Evolutionary conservation across 2,113 vertebrate species (phyloP).

Genomic region (Alosa alosa): DNA sequence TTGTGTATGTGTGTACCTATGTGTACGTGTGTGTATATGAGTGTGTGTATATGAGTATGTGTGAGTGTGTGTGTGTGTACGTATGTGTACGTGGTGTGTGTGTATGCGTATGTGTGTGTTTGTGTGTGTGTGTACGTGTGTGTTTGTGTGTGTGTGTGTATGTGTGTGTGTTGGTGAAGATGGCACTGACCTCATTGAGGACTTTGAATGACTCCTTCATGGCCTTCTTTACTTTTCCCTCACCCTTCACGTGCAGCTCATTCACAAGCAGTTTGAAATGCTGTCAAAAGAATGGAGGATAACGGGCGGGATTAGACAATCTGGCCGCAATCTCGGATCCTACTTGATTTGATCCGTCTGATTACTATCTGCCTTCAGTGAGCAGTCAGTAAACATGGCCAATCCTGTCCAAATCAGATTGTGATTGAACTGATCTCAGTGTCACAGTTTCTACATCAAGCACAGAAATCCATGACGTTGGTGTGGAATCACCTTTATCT

Average conservation of each 20-base stretch:
- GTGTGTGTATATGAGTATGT: no score
- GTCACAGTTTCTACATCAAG: background rate
- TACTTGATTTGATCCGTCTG: background rate
- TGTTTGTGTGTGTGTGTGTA: background rate
- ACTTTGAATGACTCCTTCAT: slow-evolving; percentile 91
- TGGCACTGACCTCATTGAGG: slow-evolving; percentile 78
- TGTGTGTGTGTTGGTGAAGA: background rate
- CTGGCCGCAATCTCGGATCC: background rate
- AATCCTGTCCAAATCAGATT: background rate
- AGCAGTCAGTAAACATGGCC: background rate
- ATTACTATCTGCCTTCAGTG: no score
- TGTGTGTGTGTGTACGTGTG: background rate
- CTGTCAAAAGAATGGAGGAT: slow-evolving; percentile 61
- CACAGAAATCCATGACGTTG: no score
- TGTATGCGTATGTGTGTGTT: background rate
- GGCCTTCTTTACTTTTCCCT: slow-evolving; percentile 85
- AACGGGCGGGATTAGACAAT: background rate
- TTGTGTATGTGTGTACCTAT: background rate
- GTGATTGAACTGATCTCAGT: background rate
- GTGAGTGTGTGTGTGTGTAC: background rate
- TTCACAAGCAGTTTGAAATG: slow-evolving; percentile 93
- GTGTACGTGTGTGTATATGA: no score
- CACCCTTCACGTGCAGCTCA: slow-evolving; percentile 87
- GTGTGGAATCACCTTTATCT: no score
- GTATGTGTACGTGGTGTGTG: background rate